Base-by-base conservation (phyloP, 2,113 vertebrate genomes). In the Amphiprion percula region DNA sequence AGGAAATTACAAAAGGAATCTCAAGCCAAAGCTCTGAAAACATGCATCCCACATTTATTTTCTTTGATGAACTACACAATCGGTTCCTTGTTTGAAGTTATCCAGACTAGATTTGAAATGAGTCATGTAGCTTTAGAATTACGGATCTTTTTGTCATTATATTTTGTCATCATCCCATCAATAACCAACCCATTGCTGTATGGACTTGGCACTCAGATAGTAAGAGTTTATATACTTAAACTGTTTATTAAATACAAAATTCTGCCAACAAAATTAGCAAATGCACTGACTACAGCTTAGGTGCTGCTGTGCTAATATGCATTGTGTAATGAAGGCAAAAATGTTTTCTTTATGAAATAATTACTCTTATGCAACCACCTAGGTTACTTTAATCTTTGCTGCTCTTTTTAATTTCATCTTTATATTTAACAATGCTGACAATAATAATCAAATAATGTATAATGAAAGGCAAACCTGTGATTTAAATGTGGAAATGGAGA, bases 31-130 rank as follows among this genome's bases (percentile, higher is more conserved):
- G 93, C 93, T 21, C 61, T 94, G 0, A 93, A 90, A 67, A 95
- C 91, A 1, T 93, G 94, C 9, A 23, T 90, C 37, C 95, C 94
- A 3, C 94, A 95, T 72, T 62, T 94, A 16, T 56, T 92, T 0
- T 93, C 94, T 28, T 70, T 94, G 77, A 4, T 74, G 10, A 94
- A 65, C 77, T 93, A 70, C 77, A 83, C 56, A 24, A 33, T 85
- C 0, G 80, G 74, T 3, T 10, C 53, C 11, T 0, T 88, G 0
- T 88, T 87, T 79, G 87, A 92, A 73, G 2, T 90, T 3, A 21
- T 69, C 30, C 90, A 91, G 37, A 77, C 11, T 11, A 69, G 86
- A 74, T 87, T 90, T 21, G 28, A 88, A 21, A 86, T 87, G 82
- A 89, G 2, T 56, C 61, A 74, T 12, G 19, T 84, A 0, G 28